Evolutionary conservation across 2,113 vertebrate species (phyloP).

Genomic region (Furnarius figulus): DNA sequence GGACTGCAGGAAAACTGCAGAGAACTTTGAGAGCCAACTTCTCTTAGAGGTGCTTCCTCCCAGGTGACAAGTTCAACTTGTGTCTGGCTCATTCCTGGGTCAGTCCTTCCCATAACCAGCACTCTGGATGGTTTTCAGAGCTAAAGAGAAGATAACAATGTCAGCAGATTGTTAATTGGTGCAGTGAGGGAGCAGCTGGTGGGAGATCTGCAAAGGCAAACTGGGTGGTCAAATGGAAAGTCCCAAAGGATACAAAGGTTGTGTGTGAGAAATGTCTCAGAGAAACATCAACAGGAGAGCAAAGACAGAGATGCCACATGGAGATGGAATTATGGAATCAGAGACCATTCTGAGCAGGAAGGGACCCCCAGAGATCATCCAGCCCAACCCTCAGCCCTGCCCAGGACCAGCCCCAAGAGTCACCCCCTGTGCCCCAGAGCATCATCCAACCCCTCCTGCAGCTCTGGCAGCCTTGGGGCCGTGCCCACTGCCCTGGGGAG

Average conservation of each 20-base stretch:
- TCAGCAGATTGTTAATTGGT: not conserved
- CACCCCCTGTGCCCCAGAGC: too few relatives aligned
- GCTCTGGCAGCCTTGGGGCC: not conserved
- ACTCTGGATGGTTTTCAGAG: not conserved
- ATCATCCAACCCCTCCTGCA: not conserved
- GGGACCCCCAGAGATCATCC: not conserved
- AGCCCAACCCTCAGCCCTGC: not conserved
- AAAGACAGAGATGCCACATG: not conserved
- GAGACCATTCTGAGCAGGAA: not conserved
- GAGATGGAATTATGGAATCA: not conserved
- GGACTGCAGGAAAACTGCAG: not conserved
- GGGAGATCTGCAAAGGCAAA: not conserved
- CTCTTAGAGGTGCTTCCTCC: not conserved
- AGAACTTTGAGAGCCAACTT: not conserved
- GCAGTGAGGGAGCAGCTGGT: not conserved
- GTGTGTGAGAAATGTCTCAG: not conserved
- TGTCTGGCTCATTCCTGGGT: not conserved
- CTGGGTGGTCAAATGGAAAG: not conserved
- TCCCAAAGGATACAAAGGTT: not conserved
- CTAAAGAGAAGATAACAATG: not conserved
- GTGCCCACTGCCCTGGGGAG: not conserved
- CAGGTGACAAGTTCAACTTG: not conserved
- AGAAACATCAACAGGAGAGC: not conserved
- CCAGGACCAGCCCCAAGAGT: not conserved
- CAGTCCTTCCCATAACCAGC: not conserved